phyloP scores from a whole-genome alignment of 2,113 vertebrate species.

The Picathartes gymnocephalus region DNA sequence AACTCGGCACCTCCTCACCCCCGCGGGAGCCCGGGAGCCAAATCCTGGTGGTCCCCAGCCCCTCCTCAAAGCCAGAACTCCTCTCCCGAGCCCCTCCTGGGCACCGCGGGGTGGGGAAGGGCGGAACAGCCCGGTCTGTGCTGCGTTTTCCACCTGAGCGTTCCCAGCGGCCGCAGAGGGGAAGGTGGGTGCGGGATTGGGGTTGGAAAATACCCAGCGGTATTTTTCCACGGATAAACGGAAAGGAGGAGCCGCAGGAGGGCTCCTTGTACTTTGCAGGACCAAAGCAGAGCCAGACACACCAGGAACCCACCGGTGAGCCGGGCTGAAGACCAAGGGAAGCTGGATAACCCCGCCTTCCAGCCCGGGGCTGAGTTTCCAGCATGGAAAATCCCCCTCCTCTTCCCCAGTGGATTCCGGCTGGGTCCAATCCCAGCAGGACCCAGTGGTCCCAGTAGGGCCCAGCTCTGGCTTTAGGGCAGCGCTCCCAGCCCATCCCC shows the following conservation, averaged over 20 bases:
- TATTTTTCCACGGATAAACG: accelerated
- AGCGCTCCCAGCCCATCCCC: background rate
- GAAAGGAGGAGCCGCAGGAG: background rate
- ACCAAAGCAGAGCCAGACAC: accelerated
- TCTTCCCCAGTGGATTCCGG: background rate
- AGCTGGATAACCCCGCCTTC: accelerated
- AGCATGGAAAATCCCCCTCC: background rate
- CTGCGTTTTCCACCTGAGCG: background rate
- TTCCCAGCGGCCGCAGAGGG: accelerated
- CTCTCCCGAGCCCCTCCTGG: background rate
- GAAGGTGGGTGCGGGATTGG: accelerated
- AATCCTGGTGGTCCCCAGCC: background rate
- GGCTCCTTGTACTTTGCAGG: accelerated
- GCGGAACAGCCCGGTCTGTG: accelerated
- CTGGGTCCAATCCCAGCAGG: background rate
- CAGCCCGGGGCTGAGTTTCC: accelerated
- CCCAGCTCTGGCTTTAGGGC: background rate
- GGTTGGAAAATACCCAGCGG: accelerated
- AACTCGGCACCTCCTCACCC: accelerated
- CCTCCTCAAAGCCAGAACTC: background rate
- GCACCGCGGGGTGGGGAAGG: accelerated
- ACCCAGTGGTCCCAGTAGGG: background rate
- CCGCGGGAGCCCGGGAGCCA: background rate
- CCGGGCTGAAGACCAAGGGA: accelerated
- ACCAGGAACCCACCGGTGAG: accelerated